phyloP scores from a whole-genome alignment of 2,888 invertebrate species.

The Lamellibrachia satsuma region DNA sequence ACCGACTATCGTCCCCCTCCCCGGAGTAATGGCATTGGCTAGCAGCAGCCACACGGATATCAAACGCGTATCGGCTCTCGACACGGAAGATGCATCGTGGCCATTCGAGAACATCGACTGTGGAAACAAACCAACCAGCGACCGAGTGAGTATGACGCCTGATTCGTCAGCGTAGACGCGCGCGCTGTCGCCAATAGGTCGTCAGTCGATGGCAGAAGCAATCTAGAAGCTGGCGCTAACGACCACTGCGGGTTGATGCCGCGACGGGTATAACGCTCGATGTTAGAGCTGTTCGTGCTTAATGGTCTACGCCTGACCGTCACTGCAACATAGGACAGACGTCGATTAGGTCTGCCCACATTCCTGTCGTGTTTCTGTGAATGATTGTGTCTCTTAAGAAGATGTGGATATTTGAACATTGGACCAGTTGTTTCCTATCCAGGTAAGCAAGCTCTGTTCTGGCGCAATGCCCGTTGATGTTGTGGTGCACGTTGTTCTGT shows the following conservation, averaged over 20 bases:
- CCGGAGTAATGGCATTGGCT: not conserved
- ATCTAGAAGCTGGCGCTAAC: not conserved
- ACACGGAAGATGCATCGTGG: not conserved
- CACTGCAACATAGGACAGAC: not conserved
- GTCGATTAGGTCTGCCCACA: too few species aligned
- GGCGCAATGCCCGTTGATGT: not conserved
- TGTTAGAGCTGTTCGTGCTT: not conserved
- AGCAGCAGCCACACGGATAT: not conserved
- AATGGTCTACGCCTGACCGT: not conserved
- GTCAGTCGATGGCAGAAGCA: constrained; percentile 13
- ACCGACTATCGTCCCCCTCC: not conserved
- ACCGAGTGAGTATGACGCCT: not conserved
- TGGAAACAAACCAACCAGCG: not conserved
- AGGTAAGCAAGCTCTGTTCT: not conserved
- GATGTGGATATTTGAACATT: not conserved
- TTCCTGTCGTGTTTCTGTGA: not conserved
- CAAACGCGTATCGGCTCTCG: not conserved
- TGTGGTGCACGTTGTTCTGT: not conserved
- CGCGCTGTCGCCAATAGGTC: not conserved
- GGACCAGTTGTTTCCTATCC: not conserved
- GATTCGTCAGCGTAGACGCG: not conserved
- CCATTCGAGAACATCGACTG: not conserved
- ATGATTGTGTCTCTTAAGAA: not conserved
- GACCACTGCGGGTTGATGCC: not conserved
- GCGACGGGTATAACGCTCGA: not conserved